Base-by-base conservation (phyloP, 1,140 invertebrate genomes). In the Caenorhabditis inopinata region DNA sequence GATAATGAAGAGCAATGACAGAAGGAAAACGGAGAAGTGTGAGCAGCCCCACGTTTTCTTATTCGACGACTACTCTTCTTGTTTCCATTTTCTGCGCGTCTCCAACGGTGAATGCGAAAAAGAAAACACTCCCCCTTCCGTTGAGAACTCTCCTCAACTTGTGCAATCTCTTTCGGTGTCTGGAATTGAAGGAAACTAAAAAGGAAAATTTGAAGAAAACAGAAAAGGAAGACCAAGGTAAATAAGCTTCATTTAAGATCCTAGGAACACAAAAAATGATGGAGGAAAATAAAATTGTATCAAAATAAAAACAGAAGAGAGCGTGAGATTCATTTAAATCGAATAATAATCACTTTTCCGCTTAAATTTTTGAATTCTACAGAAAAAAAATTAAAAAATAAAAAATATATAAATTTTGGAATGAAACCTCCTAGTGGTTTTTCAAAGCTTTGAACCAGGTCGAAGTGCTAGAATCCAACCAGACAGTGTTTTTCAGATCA, bases 1-100 rank as follows among this genome's bases (percentile, higher is more conserved):
- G 58, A 68, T 68, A 68, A 68, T 68, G 58, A 68, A 68, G 58
- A 68, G 58, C 58, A 68, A 35, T 38, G 58, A 68, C 29, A 68
- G 51, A 58, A 58, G 51, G 38, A 68, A 29, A 68, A 68, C 29
- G 53, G 21, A 68, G 58, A 68, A 68, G 58, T 68, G 58, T 68
- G 29, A 68, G 58, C 51, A 58, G 35, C 51, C 51, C 29, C 51
- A 58, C 51, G 51, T 32, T 29, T 58, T 58, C 51, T 58, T 58
- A 14, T 58, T 58, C 51, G 16, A 6, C 51, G 9, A 16, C 32
- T 38, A 12, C 58, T 42, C 32, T 25, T 6, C 5, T 11, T 11
- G 9, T 18, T 11, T 16, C 18, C 49, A 14, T 23, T 25, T 25
- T 58, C 51, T 58, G 32, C 58, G 58, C 32, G 21, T 68, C 58